phyloP scores from a whole-genome alignment of 92 coral and sea anemone species.

The Bergia sp. region DNA sequence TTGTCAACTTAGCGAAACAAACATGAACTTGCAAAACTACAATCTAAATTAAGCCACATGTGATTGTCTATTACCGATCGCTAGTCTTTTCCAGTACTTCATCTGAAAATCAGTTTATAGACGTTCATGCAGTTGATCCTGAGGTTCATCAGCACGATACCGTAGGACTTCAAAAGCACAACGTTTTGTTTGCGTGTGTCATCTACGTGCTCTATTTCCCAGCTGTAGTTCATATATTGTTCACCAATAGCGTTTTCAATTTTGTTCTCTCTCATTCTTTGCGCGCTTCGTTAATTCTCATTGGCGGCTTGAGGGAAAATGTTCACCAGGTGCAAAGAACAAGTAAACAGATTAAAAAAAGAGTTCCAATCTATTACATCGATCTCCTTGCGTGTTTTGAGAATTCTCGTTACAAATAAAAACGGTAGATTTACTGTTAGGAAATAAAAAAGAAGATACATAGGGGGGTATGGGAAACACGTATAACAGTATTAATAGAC shows the following conservation, averaged over 20 bases:
- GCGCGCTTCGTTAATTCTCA: not conserved
- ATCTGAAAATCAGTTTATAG: not conserved
- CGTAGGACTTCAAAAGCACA: not conserved
- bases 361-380: not conserved
- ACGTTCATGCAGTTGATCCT: not conserved
- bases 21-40: not conserved
- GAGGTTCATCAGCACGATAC: not conserved
- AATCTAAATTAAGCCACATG: not conserved
- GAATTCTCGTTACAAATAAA: not conserved
- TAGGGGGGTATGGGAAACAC: not conserved
- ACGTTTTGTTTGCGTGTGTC: not conserved
- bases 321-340: constrained; percentile 23
- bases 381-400: not conserved
- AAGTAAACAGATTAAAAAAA: not conserved
- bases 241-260: not conserved
- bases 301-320: constrained; percentile 14
- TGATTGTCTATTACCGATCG: constrained; percentile 1
- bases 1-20: not conserved
- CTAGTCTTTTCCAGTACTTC: constrained; percentile 23
- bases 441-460: not conserved
- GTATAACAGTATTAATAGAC: not conserved
- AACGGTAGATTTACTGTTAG: not conserved
- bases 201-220: not conserved
- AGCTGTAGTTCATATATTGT: not conserved
- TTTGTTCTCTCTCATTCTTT: not conserved